Percentiles rank a stretch among this genome's conserved stretches.
phyloP scores from a whole-genome alignment of 2,888 invertebrate species.

The Synergus japonicus region DNA sequence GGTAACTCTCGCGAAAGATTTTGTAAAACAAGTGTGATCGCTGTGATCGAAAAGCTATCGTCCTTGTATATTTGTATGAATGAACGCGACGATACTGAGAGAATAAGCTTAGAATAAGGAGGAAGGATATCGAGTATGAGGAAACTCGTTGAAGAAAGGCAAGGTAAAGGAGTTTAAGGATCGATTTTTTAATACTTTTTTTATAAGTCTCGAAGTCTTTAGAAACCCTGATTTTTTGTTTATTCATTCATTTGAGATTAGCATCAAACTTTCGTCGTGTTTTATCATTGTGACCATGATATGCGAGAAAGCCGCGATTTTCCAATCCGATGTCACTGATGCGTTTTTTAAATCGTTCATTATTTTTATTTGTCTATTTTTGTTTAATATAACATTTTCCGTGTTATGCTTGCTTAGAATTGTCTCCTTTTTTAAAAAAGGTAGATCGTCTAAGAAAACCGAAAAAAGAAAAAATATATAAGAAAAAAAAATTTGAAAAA shows the following conservation, averaged over 20 bases:
- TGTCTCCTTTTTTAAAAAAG: constrained; percentile 28
- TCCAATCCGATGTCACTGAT: constrained; percentile 35
- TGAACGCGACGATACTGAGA: constrained; percentile 48
- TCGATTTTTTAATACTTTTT: constrained; percentile 30
- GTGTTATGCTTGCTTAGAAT: constrained; percentile 33
- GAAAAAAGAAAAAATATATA: constrained; percentile 39
- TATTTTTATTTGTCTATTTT: constrained; percentile 24
- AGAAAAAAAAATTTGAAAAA: constrained; percentile 23
- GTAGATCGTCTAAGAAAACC: neutral
- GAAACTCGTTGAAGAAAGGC: constrained; percentile 42
- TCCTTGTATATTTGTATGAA: constrained; percentile 52
- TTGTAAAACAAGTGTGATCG: constrained; percentile 30
- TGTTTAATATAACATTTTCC: constrained; percentile 7
- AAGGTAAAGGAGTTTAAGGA: constrained; percentile 43
- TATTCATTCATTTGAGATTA: neutral
- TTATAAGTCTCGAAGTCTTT: neutral
- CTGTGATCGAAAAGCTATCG: constrained; percentile 27
- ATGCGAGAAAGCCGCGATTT: constrained; percentile 17
- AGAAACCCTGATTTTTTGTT: neutral
- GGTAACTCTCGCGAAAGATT: constrained; percentile 34
- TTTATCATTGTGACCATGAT: constrained; percentile 25
- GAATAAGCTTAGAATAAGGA: constrained; percentile 36
- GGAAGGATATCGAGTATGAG: constrained; percentile 40
- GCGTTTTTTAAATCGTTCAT: constrained; percentile 37
- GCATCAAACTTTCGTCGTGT: constrained; percentile 1